Evolutionary conservation across 1,140 invertebrate species (phyloP).

Genomic region (Hydropsyche tenuis): DNA sequence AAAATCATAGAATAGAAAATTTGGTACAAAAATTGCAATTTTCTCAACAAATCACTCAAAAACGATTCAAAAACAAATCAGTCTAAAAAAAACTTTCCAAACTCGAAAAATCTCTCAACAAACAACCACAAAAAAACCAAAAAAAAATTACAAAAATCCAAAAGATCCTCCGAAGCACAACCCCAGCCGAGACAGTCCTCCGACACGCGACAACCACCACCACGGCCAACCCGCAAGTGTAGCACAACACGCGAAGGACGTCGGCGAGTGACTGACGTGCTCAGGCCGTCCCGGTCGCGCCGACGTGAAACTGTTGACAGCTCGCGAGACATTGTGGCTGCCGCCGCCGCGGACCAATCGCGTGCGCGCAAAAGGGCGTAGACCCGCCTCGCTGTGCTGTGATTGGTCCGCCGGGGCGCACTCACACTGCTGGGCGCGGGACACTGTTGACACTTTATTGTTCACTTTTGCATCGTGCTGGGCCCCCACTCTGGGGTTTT

Average conservation of each 20-base stretch:
- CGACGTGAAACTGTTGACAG: slow-evolving; percentile 46
- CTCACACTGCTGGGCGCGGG: neutral
- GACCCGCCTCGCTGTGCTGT: slow-evolving; percentile 19
- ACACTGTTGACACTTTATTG: slow-evolving; percentile 42
- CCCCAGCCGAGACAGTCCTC: neutral
- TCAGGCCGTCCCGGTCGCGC: slow-evolving; percentile 36
- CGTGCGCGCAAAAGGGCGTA: neutral
- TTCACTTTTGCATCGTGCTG: slow-evolving; percentile 37
- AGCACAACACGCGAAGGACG: slow-evolving; percentile 8
- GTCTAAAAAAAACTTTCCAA: no score
- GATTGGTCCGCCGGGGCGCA: slow-evolving; percentile 36
- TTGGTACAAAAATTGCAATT: no score
- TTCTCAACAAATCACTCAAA: no score
- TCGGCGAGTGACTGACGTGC: slow-evolving; percentile 9
- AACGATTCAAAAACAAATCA: no score
- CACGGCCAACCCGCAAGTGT: slow-evolving; percentile 4
- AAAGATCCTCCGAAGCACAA: neutral
- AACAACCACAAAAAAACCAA: neutral
- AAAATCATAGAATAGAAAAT: no score
- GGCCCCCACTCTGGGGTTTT: no score
- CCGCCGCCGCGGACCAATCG: slow-evolving; percentile 40
- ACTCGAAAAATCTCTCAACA: no score
- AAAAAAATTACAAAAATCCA: neutral
- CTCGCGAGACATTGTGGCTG: slow-evolving; percentile 40
- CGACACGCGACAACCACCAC: neutral